phyloP scores from a whole-genome alignment of 2,113 vertebrate species.

The Fregetta grallaria region DNA sequence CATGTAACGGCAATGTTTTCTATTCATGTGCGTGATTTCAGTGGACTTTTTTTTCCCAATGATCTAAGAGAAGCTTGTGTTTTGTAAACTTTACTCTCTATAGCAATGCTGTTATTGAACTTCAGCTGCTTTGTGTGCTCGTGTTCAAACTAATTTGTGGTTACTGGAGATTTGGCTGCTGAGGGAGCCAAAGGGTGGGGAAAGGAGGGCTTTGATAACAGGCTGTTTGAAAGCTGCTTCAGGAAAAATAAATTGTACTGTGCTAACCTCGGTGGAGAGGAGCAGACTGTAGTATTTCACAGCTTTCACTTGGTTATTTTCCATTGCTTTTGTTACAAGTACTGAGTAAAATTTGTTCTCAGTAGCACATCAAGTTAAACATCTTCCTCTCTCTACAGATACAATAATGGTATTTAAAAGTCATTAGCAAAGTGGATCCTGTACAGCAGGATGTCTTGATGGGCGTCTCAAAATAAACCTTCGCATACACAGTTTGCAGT shows the following conservation, averaged over 20 bases:
- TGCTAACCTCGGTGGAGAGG: rapidly evolving
- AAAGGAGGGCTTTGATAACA: background rate
- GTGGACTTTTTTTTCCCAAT: rapidly evolving
- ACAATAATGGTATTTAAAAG: background rate
- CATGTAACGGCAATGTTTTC: background rate
- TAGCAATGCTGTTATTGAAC: background rate
- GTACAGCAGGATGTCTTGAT: background rate
- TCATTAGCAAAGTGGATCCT: background rate
- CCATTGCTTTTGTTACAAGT: background rate
- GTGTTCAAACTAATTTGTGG: background rate
- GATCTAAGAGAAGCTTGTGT: background rate
- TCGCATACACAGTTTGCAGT: background rate
- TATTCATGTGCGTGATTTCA: background rate
- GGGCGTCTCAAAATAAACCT: background rate
- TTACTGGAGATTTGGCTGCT: background rate
- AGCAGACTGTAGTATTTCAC: background rate
- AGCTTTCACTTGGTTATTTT: background rate
- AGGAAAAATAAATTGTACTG: background rate
- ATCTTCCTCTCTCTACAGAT: background rate
- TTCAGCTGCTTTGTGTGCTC: background rate
- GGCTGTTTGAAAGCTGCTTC: background rate
- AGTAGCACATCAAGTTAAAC: background rate
- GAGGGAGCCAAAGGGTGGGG: background rate
- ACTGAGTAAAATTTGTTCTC: background rate
- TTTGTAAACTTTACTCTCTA: background rate